Evolutionary conservation across 2,797 vertebrate genomes (phyloP).

Genomic region (Euphonia xanthogaster): DNA sequence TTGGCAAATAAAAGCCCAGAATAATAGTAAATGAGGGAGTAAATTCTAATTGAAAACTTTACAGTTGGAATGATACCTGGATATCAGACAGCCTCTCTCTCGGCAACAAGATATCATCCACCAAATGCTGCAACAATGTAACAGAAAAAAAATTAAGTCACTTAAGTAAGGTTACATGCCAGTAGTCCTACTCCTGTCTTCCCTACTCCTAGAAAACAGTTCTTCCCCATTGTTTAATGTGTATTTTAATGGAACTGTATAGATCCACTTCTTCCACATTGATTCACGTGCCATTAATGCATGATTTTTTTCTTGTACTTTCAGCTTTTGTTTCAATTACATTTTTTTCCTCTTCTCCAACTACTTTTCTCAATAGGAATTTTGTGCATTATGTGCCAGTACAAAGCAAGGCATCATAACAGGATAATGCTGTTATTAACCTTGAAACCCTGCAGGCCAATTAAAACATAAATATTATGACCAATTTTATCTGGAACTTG

Average conservation of each 20-base stretch:
- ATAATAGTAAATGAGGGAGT: neutral
- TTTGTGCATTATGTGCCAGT: neutral
- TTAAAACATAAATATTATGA: conserved; percentile 14
- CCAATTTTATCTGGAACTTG: neutral
- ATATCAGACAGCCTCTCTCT: neutral
- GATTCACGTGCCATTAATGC: neutral
- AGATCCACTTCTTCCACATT: neutral
- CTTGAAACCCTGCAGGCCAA: neutral
- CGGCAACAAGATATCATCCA: neutral
- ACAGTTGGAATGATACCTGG: neutral
- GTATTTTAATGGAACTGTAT: neutral
- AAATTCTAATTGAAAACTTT: neutral
- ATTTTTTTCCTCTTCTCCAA: neutral
- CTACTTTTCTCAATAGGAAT: neutral
- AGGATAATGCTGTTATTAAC: neutral
- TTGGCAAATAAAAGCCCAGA: neutral
- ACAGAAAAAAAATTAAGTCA: neutral
- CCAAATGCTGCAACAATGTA: neutral
- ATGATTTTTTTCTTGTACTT: neutral
- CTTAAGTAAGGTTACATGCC: neutral
- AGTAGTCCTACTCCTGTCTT: neutral
- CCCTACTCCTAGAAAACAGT: neutral
- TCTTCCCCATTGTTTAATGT: neutral
- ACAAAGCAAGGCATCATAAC: neutral
- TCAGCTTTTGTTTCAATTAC: neutral